Evolutionary conservation across 2,888 invertebrate species (phyloP).

Genomic region (Tricholauxania praeusta): DNA sequence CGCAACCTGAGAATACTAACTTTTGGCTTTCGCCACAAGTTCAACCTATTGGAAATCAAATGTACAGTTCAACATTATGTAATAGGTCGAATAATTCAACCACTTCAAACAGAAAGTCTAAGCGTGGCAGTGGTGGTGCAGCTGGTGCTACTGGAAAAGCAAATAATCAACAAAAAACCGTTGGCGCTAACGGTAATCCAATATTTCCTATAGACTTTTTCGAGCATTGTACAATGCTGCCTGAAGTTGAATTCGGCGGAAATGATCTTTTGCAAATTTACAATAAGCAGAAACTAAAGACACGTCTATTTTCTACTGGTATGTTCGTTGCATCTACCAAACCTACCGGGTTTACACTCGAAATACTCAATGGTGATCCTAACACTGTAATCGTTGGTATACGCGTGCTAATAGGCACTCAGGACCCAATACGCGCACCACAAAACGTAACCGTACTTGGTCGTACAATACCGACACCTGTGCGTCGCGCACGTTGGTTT

Average conservation of each 20-base stretch:
- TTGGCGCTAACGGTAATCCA: slow-evolving; percentile 66
- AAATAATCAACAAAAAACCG: slow-evolving; percentile 69
- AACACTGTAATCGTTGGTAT: slow-evolving; percentile 92
- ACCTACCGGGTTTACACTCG: slow-evolving; percentile 88
- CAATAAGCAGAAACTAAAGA: slow-evolving; percentile 92
- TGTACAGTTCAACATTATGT: slow-evolving; percentile 62
- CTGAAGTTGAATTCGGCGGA: slow-evolving; percentile 94
- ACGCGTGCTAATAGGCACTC: slow-evolving; percentile 82
- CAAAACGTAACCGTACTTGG: slow-evolving; percentile 69
- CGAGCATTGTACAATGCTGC: slow-evolving; percentile 92
- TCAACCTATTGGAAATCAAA: slow-evolving; percentile 68
- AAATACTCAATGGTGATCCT: slow-evolving; percentile 87
- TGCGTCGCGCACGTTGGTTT: slow-evolving; percentile 90
- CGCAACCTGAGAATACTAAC: slow-evolving; percentile 84
- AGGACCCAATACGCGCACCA: slow-evolving; percentile 65
- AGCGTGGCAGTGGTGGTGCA: slow-evolving; percentile 46
- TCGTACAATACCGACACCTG: slow-evolving; percentile 77
- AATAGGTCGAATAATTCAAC: slow-evolving; percentile 50
- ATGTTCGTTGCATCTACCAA: slow-evolving; percentile 95
- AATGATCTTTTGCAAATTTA: slow-evolving; percentile 95
- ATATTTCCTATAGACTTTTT: slow-evolving; percentile 97
- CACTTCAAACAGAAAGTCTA: slow-evolving; percentile 48
- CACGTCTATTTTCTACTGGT: slow-evolving; percentile 76
- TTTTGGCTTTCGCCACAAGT: slow-evolving; percentile 74
- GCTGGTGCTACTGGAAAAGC: slow-evolving; percentile 55